These are phyloP conservation scores for Phataginus tetradactyla DNA, from an alignment of 2,797 vertebrate species.

Conservation along the genomic window DNA sequence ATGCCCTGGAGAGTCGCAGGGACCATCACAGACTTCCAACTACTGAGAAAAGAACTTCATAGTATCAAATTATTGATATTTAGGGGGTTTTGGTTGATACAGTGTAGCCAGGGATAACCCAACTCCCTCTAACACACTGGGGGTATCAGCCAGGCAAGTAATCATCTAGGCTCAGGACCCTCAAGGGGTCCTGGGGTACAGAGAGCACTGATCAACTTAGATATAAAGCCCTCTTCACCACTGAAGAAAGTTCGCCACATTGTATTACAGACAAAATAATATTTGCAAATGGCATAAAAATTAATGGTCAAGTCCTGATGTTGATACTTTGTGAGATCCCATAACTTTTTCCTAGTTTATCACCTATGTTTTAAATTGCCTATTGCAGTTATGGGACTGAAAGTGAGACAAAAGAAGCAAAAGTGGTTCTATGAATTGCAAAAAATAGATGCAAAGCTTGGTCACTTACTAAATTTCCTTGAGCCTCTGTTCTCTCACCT, in stretches of 20 bases:
- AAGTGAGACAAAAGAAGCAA: neutral
- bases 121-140: neutral
- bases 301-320: neutral
- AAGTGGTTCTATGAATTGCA: neutral
- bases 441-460: neutral
- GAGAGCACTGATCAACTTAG: neutral
- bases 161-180: neutral
- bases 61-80: neutral
- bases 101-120: neutral
- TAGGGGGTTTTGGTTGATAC: neutral
- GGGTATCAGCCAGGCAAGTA: neutral
- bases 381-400: neutral
- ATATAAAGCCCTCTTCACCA: neutral
- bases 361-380: neutral
- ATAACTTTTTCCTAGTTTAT: neutral
- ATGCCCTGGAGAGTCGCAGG: neutral
- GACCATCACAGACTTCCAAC: neutral
- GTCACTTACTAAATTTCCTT: neutral
- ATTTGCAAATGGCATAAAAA: conserved; percentile 16
- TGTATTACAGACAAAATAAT: neutral
- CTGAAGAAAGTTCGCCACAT: neutral
- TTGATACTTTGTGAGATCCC: neutral
- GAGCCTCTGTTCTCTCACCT: neutral
- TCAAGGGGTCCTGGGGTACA: neutral
- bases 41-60: neutral